Conservation (phyloP, 2,888 invertebrate genomes). For the Dorcus parallelipipedus region DNA sequence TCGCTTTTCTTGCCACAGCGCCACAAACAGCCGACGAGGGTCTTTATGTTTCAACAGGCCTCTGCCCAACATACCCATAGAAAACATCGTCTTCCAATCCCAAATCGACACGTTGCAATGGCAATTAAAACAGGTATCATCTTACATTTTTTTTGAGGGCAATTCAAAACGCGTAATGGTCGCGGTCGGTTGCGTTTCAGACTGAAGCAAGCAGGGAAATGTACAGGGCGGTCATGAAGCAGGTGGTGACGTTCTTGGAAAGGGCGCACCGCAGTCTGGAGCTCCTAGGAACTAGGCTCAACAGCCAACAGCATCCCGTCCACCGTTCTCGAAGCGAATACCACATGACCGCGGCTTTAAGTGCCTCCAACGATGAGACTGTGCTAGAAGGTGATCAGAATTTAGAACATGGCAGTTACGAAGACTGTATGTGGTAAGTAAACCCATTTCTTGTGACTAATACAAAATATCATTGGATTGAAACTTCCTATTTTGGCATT, state of each 20-base stretch:
- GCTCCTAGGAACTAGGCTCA: constrained; percentile 46
- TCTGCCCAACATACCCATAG: constrained; percentile 50
- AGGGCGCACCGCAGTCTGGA: constrained; percentile 65
- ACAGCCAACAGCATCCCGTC: constrained; percentile 41
- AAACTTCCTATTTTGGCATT: too few relatives aligned
- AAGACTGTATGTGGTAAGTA: constrained; percentile 12
- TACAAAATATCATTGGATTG: too few relatives aligned
- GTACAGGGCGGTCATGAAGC: constrained; percentile 70
- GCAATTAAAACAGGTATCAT: constrained; percentile 67
- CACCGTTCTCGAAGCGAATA: constrained; percentile 54
- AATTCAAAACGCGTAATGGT: not conserved
- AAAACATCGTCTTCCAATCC: constrained; percentile 61
- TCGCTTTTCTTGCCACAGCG: constrained; percentile 17
- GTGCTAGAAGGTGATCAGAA: too few relatives aligned
- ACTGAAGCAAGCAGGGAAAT: constrained; percentile 68
- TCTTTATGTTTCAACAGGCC: constrained; percentile 34
- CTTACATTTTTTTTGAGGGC: not conserved
- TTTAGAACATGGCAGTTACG: not conserved
- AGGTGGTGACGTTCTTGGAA: constrained; percentile 66
- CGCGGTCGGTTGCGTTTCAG: constrained; percentile 48
- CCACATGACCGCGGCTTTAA: constrained; percentile 42
- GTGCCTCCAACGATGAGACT: constrained; percentile 19
- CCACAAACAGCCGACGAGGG: constrained; percentile 28
- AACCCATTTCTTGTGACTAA: not conserved
- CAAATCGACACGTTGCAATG: constrained; percentile 69